phyloP scores from a whole-genome alignment of 2,888 invertebrate genomes.

The Allygus modestus region DNA sequence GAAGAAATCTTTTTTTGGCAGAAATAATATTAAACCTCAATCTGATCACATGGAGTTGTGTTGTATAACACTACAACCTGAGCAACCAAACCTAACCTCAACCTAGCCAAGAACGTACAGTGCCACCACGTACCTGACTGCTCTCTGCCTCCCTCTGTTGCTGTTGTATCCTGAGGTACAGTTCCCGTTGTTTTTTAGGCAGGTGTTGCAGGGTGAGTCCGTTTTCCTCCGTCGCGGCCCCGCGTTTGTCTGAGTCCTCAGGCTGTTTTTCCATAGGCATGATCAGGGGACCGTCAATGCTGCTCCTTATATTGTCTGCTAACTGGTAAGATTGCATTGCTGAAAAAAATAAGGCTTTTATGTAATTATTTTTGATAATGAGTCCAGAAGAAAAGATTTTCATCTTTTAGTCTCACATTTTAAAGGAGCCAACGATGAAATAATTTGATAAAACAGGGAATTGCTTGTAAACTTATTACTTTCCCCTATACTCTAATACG shows the following conservation, averaged over 20 bases:
- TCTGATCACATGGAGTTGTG: no score
- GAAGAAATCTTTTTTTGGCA: no score
- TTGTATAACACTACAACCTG: no score
- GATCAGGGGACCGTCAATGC: constrained; percentile 1
- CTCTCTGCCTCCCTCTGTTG: constrained; percentile 76
- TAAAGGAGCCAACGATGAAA: no score
- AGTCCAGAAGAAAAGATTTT: no score
- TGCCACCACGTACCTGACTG: constrained; percentile 68
- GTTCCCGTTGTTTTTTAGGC: constrained; percentile 82
- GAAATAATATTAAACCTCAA: no score
- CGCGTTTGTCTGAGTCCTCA: constrained; percentile 73
- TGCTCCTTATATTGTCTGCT: constrained; percentile 26
- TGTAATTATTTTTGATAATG: background rate
- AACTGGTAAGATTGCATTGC: background rate
- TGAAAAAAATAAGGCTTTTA: background rate
- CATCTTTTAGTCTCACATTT: no score
- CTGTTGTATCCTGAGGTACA: constrained; percentile 82
- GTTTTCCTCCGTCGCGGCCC: constrained; percentile 72
- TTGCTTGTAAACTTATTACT: no score
- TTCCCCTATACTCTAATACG: no score
- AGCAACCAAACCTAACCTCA: no score
- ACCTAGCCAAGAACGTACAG: no score
- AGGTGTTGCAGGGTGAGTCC: constrained; percentile 76
- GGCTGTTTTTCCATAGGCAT: constrained; percentile 71
- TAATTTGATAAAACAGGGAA: no score